Percentiles rank a stretch among this genome's conserved stretches.
These are phyloP conservation scores for Halocynthia aurantium DNA, from an alignment of 23 tunicate species.

Conservation along the genomic window DNA sequence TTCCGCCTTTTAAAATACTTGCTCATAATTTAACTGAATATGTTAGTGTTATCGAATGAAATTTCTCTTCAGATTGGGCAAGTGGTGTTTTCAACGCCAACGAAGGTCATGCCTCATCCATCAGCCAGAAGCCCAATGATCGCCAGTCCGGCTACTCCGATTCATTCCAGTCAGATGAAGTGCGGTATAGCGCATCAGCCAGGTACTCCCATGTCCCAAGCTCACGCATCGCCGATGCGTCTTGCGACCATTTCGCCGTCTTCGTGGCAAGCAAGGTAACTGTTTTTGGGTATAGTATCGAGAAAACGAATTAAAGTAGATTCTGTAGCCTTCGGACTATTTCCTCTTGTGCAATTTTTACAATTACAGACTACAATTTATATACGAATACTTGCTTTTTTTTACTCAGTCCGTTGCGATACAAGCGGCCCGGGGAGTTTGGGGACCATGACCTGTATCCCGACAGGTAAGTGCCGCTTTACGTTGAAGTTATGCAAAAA, in stretches of 20 bases:
- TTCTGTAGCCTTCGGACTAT: background rate
- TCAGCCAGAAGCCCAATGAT: conserved; percentile 3
- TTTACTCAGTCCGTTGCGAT: conserved; percentile 16
- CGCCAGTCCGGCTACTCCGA: conserved; percentile 6
- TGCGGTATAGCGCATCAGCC: background rate
- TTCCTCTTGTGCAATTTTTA: background rate
- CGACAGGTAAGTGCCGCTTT: conserved; percentile 40
- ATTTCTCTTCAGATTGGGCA: background rate
- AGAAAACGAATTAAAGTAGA: too few relatives aligned
- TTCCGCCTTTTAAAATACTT: too few relatives aligned
- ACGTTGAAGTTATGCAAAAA: too few relatives aligned
- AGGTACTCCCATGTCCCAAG: conserved; percentile 9
- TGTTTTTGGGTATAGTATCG: background rate
- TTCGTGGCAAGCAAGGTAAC: conserved; percentile 47
- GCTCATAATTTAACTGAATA: too few relatives aligned
- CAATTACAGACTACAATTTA: background rate
- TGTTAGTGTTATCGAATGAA: too few relatives aligned
- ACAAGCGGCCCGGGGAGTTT: conserved; percentile 51
- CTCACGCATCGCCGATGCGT: conserved; percentile 28
- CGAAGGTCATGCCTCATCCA: background rate
- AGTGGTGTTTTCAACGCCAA: conserved; percentile 1
- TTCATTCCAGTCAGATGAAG: background rate
- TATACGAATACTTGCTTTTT: background rate
- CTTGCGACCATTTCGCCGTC: conserved; percentile 54
- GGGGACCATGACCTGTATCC: conserved; percentile 20